Evolutionary conservation across 2,888 invertebrate genomes (phyloP), one percentile per base, ranked within the genome.

Genomic region (Euplexia lucipara): DNA sequence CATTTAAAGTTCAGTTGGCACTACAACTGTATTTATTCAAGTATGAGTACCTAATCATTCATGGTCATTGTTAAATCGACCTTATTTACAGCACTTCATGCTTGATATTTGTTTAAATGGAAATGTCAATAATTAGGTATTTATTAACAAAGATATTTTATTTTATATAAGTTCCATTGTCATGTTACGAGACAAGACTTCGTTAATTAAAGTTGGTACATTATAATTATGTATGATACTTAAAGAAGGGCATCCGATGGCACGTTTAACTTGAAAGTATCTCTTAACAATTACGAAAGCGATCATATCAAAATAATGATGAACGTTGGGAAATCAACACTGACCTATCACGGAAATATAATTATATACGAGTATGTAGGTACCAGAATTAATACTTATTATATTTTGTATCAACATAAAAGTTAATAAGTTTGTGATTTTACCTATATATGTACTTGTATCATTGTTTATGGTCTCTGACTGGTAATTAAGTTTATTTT

Each of bases 261-360:
- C 12, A 14, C 60, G 10, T 8, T 9, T n/a, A 37, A n/a, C 30
- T 42, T n/a, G 32, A 53, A 69, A 70, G 2, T 34, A 67, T 39
- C 20, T 49, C 54, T 69, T 51, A 45, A 62, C 12, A 70, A 56
- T 67, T 68, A 57, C 42, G 42, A 42, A 48, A 58, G 52, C 20
- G 58, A 70, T 70, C 39, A 39, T 48, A 52, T 65, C 35, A 37
- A 70, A 44, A 57, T 0, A 70, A 72, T 58, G 42, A 58, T n/a
- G 54, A 3, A 22, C 18, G 35, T 51, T 66, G 44, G 16, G 39
- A 26, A 53, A 72, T 16, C n/a, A 16, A 35, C 44, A 53, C 22
- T 72, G 73, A 70, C 70, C 70, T 70, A 70, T 70, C 73, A 75
- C 75, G 60, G 49, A 60, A 48, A 67, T 70, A 71, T 70, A 72